Evolutionary conservation across 2,113 vertebrate genomes (phyloP).

Genomic region (Eudyptes chrysolophus): DNA sequence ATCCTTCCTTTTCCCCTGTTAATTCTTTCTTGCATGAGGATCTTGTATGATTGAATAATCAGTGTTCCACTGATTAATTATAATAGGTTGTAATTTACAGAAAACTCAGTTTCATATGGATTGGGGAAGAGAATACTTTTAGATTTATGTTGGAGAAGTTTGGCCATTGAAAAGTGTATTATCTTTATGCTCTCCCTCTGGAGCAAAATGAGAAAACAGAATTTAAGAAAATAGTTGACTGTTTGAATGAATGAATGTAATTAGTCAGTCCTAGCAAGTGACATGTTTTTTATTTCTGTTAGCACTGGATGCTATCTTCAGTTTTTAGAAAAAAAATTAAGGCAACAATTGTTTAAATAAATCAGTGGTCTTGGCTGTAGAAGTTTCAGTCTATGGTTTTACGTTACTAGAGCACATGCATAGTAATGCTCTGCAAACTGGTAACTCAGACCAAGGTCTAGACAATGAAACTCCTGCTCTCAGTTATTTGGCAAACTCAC

Average conservation of each 20-base stretch:
- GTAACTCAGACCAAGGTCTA: neutral
- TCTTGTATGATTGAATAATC: neutral
- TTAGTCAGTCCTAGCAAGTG: neutral
- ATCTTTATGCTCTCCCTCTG: neutral
- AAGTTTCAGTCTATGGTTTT: neutral
- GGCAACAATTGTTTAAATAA: neutral
- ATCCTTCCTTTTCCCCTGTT: neutral
- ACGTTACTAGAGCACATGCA: neutral
- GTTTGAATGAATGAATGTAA: neutral
- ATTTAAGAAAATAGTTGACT: neutral
- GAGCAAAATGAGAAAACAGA: neutral
- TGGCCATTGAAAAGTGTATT: neutral
- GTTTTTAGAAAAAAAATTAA: neutral
- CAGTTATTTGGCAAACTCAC: neutral
- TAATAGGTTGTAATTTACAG: neutral
- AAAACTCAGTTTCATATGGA: neutral
- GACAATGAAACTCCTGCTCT: neutral
- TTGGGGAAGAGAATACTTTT: neutral
- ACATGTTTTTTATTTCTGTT: neutral
- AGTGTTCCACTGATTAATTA: neutral
- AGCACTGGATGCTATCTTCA: neutral
- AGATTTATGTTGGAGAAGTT: neutral
- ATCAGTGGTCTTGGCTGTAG: neutral
- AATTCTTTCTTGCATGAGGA: neutral
- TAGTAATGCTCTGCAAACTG: neutral